These are phyloP conservation scores for Meriones psammophilus DNA, from an alignment of 2,797 vertebrate genomes.

Conservation along the genomic window DNA sequence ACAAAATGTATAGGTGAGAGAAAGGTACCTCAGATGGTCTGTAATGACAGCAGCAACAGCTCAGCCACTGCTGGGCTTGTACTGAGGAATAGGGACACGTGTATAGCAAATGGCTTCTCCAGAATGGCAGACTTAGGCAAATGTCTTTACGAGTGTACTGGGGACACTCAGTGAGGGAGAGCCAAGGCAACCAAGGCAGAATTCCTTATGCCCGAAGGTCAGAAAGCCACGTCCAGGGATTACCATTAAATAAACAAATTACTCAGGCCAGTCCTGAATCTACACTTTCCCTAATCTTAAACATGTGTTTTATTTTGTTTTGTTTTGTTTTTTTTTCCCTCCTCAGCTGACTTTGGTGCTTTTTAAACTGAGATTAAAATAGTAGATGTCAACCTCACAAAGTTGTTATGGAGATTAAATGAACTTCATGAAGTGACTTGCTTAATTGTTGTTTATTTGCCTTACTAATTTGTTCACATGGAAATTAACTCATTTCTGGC, in stretches of 20 bases:
- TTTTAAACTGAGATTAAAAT: conserved; percentile 5
- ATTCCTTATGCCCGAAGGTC: not conserved
- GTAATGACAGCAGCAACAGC: not conserved
- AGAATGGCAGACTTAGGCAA: not conserved
- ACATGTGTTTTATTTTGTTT: not conserved
- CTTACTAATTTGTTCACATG: conserved; percentile 40
- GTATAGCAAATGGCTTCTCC: rapidly evolving
- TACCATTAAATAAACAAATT: not conserved
- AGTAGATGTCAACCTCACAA: not conserved
- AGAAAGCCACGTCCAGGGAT: not conserved
- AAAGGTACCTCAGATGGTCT: not conserved
- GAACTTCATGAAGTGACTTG: conserved; percentile 36
- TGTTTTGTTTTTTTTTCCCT: not conserved
- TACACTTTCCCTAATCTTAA: not conserved
- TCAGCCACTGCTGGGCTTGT: rapidly evolving
- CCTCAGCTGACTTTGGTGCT: conserved; percentile 21
- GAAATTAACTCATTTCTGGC: conserved; percentile 39
- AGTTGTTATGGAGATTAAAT: conserved; percentile 22
- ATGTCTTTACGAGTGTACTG: too few relatives aligned
- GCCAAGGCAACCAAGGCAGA: not conserved
- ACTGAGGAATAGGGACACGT: not conserved
- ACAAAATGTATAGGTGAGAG: not conserved
- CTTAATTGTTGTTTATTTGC: conserved; percentile 39
- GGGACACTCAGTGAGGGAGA: not conserved
- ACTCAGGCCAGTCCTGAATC: not conserved